Evolutionary conservation across 2,113 vertebrate species (phyloP).

Genomic region (Myiozetetes cayanensis): DNA sequence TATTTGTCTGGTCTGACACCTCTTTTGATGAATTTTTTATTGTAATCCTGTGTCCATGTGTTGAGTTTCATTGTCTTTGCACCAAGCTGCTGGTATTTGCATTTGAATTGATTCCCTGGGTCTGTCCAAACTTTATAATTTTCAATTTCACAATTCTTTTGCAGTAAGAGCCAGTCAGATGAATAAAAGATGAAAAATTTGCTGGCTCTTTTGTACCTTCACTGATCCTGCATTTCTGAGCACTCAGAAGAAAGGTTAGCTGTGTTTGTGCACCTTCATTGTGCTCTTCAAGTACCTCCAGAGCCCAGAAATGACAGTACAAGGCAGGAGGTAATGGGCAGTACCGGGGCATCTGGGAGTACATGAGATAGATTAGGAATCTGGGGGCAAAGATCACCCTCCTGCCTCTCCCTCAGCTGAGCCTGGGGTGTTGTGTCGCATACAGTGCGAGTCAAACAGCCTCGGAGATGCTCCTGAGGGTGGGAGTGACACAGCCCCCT

Average conservation of each 20-base stretch:
- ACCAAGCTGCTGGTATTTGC: constrained; percentile 35
- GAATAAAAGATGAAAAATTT: constrained; percentile 59
- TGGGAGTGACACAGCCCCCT: not conserved
- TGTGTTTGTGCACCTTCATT: not conserved
- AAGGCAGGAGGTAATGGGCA: not conserved
- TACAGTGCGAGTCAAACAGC: not conserved
- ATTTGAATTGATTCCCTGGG: constrained; percentile 51
- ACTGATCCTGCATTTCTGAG: not conserved
- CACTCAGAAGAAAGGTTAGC: not conserved
- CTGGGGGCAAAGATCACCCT: not conserved
- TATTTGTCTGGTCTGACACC: constrained; percentile 14
- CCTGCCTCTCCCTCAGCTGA: not conserved
- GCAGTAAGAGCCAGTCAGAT: constrained; percentile 5
- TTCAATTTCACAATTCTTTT: constrained; percentile 7
- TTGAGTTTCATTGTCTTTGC: not conserved
- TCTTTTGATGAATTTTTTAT: not conserved
- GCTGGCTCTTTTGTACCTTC: not conserved
- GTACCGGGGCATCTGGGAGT: not conserved
- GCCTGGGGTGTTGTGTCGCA: not conserved
- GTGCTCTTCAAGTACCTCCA: not conserved
- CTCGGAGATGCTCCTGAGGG: not conserved
- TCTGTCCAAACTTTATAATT: constrained; percentile 20
- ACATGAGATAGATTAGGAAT: not conserved
- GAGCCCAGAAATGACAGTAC: not conserved
- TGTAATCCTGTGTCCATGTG: not conserved